A percentile compares a stretch with the other conserved stretches of the same genome.
phyloP scores from a whole-genome alignment of 2,113 vertebrate species.

The Amazona vittata region DNA sequence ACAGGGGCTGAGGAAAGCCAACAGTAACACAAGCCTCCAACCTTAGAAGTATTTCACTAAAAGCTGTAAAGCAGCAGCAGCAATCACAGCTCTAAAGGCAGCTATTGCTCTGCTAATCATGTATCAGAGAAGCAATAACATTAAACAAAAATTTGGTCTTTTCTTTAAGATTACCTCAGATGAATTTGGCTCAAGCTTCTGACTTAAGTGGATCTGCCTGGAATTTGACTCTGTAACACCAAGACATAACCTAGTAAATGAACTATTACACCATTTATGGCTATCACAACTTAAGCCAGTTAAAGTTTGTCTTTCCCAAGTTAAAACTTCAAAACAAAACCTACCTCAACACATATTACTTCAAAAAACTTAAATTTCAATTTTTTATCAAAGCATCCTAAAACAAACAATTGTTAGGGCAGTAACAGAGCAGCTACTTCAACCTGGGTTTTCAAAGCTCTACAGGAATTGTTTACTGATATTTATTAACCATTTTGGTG shows the following conservation, averaged over 20 bases:
- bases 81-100: constrained; percentile 32
- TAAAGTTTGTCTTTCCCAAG: constrained; percentile 38
- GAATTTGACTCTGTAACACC: constrained; percentile 73
- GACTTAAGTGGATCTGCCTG: constrained; percentile 71
- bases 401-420: neutral
- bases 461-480: neutral
- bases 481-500: neutral
- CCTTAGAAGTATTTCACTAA: constrained; percentile 5
- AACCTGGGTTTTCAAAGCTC: neutral
- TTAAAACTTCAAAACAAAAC: constrained; percentile 46
- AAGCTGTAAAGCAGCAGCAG: constrained; percentile 60
- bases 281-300: constrained; percentile 54
- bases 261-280: constrained; percentile 48
- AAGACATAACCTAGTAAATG: constrained; percentile 65
- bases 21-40: constrained; percentile 8
- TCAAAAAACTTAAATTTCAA: neutral
- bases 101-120: constrained; percentile 39
- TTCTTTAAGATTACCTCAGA: constrained; percentile 74
- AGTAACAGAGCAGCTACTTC: neutral
- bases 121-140: constrained; percentile 51
- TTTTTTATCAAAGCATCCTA: constrained; percentile 31
- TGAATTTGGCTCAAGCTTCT: constrained; percentile 76
- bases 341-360: neutral
- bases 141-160: constrained; percentile 37
- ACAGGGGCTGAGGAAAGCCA: constrained; percentile 1